Evolutionary conservation across 2,797 vertebrate genomes (phyloP).

Genomic region (Siniperca obscura): DNA sequence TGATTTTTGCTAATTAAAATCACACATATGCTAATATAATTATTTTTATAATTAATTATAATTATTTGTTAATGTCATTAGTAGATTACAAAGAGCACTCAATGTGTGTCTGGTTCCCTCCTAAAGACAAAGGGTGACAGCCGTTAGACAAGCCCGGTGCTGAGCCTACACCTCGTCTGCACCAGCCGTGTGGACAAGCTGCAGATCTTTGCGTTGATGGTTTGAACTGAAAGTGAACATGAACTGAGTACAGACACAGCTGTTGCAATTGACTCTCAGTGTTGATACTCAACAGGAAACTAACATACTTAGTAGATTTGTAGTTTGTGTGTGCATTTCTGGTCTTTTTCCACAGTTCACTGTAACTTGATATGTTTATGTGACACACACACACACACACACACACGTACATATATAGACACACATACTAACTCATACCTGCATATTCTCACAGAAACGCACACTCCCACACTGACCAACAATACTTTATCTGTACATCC

Average conservation of each 20-base stretch:
- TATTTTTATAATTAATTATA: too few species aligned
- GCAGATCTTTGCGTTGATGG: neutral
- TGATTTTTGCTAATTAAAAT: neutral
- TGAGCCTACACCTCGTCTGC: too few species aligned
- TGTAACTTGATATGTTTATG: conserved; percentile 52
- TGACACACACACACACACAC: neutral
- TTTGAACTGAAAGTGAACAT: conserved; percentile 37
- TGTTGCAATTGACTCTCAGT: conserved; percentile 13
- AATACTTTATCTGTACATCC: neutral
- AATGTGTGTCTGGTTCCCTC: neutral
- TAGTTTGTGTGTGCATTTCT: conserved; percentile 6
- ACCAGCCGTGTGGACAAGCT: neutral
- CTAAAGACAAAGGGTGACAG: neutral
- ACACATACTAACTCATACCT: neutral
- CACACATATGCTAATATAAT: neutral
- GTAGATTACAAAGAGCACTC: neutral
- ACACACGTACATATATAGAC: neutral
- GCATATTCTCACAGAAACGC: neutral
- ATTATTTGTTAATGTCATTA: neutral
- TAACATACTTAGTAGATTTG: conserved; percentile 5
- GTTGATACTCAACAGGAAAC: conserved; percentile 62
- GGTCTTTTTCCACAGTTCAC: conserved; percentile 50
- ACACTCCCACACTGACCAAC: neutral
- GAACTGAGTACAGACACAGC: conserved; percentile 31
- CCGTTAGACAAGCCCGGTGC: too few species aligned